Evolutionary conservation across 2,888 invertebrate species (phyloP).

Genomic region (Tineola bisselliella): DNA sequence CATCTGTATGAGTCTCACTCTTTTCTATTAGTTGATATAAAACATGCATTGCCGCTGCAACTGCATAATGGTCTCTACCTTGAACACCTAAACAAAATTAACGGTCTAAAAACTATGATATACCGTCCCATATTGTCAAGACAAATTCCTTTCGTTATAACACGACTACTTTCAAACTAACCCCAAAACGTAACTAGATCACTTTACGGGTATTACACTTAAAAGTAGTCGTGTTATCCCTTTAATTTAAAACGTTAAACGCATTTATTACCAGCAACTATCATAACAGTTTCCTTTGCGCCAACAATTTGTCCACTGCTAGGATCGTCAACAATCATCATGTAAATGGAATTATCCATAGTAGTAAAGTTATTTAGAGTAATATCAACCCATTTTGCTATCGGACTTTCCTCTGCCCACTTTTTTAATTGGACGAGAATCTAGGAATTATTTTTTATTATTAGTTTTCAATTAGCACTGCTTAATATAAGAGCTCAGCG

Average conservation of each 20-base stretch:
- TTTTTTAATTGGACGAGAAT: constrained; percentile 42
- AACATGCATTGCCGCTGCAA: constrained; percentile 51
- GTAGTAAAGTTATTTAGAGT: constrained; percentile 47
- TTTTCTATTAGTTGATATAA: constrained; percentile 51
- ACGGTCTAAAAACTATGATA: no score
- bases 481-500: no score
- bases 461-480: background rate
- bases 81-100: no score
- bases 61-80: constrained; percentile 56
- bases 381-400: constrained; percentile 49
- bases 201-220: no score
- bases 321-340: constrained; percentile 56
- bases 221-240: no score
- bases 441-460: constrained; percentile 23
- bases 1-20: constrained; percentile 38
- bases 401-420: constrained; percentile 50
- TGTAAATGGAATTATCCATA: constrained; percentile 57
- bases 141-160: no score
- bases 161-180: no score
- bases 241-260: no score
- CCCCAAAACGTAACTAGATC: no score
- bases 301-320: constrained; percentile 51
- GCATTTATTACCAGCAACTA: constrained; percentile 44
- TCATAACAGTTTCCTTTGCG: constrained; percentile 53
- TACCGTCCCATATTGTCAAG: no score